Evolutionary conservation across 2,888 invertebrate species (phyloP), one percentile per base, ranked within the genome.

Genomic region (Griposia aprilina): DNA sequence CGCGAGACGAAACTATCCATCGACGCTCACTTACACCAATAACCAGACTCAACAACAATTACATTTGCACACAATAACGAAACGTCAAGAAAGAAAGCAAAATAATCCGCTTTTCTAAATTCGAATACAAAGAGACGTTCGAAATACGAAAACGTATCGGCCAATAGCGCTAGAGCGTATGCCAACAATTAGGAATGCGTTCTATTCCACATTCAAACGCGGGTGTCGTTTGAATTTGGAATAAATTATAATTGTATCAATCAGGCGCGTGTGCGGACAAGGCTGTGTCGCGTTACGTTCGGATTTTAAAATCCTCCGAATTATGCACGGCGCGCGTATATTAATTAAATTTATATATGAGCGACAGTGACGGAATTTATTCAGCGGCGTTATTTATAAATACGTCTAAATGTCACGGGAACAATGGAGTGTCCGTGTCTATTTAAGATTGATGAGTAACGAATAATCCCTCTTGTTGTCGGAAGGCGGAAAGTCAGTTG

Each of bases 381-480:
- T 93, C 92, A 90, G 91, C 92, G 91, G 90, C 90, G 94, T 82
- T 95, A 96, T 96, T 95, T 96, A 95, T 96, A 95, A 94, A 93
- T 94, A 94, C 92, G 91, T 95, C 90, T 94, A 96, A 96, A 96
- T 96, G 96, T 96, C 96, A 96, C 94, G 94, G 93, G 95, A 95
- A 96, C 96, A 96, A 96, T 96, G 93, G 93, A 93, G 93, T 93
- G 92, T 91, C 92, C 91, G 93, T 93, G 94, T 96, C 96, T 95
- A 95, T 95, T 94, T 92, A 91, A 95, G 95, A 96, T 96, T 95
- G 96, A 96, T 96, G 96, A 95, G 95, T 93, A 95, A 95, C 94
- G 91, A 94, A 93, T 95, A 95, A 95, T 94, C 94, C 92, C 89
- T 91, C 92, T 90, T 90, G 93, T 92, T 92, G 94, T 93, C 91